phyloP scores from a whole-genome alignment of 2,113 vertebrate genomes.

The Microtus richardsoni region DNA sequence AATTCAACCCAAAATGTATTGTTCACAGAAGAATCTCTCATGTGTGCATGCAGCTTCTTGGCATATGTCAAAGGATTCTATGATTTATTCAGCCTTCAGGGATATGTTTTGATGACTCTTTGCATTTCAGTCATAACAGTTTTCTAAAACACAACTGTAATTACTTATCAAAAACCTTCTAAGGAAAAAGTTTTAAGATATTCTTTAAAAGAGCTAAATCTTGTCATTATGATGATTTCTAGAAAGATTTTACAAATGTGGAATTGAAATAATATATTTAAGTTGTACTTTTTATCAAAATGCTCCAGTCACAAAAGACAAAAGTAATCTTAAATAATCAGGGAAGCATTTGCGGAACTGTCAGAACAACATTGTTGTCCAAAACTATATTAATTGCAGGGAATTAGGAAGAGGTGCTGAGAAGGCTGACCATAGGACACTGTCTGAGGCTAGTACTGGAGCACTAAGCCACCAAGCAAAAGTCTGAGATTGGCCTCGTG shows the following conservation, averaged over 20 bases:
- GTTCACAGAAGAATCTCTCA: constrained; percentile 26
- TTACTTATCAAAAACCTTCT: constrained; percentile 14
- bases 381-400: constrained; percentile 32
- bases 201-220: constrained; percentile 47
- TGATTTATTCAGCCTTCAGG: constrained; percentile 45
- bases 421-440: neutral
- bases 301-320: constrained; percentile 20
- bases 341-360: neutral
- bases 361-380: neutral
- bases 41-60: constrained; percentile 7
- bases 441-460: neutral
- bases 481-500: neutral
- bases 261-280: constrained; percentile 55
- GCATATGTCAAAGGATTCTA: constrained; percentile 49
- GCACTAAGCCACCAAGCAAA: neutral
- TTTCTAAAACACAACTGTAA: constrained; percentile 50
- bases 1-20: constrained; percentile 52
- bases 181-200: constrained; percentile 16
- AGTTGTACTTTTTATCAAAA: constrained; percentile 48
- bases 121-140: constrained; percentile 68
- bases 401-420: constrained; percentile 15
- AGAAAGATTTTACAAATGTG: constrained; percentile 9
- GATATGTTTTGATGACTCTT: constrained; percentile 66
- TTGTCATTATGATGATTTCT: constrained; percentile 53
- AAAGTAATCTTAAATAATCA: constrained; percentile 14